phyloP scores from a whole-genome alignment of 2,797 vertebrate genomes.

The Eulemur albifrons region DNA sequence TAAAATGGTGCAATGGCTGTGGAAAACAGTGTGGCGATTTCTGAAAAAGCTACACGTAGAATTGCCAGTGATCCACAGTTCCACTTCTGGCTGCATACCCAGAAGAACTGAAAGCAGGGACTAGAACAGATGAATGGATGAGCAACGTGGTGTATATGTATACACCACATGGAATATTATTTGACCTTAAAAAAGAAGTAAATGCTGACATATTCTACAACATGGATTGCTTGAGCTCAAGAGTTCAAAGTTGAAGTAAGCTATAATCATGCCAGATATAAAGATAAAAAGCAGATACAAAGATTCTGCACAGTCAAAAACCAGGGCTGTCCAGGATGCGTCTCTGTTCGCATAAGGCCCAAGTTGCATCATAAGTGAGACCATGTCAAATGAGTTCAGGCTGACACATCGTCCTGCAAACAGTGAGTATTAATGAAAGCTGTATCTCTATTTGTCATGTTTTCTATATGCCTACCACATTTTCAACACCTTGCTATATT shows the following conservation, averaged over 20 bases:
- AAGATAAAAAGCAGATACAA: too few species aligned
- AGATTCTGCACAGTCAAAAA: neutral
- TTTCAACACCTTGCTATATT: neutral
- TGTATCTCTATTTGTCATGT: neutral
- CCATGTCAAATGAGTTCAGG: neutral
- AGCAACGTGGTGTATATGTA: too few species aligned
- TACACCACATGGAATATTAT: too few species aligned
- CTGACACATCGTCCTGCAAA: neutral
- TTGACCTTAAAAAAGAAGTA: too few species aligned
- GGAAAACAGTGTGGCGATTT: neutral
- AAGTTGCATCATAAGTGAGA: neutral
- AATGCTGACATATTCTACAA: too few species aligned
- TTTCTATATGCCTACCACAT: neutral
- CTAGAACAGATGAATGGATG: neutral
- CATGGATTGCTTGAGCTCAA: too few species aligned
- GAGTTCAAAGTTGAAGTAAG: too few species aligned
- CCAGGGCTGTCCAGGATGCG: neutral
- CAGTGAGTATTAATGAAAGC: neutral
- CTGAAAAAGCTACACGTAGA: neutral
- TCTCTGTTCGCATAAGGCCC: neutral
- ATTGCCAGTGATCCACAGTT: neutral
- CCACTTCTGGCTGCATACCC: neutral
- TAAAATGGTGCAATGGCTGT: rapidly evolving
- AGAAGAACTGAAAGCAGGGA: neutral
- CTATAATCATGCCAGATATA: too few species aligned